These are phyloP conservation scores for Rotaria magnacalcarata DNA, from an alignment of 2,888 invertebrate genomes.

Conservation along the genomic window DNA sequence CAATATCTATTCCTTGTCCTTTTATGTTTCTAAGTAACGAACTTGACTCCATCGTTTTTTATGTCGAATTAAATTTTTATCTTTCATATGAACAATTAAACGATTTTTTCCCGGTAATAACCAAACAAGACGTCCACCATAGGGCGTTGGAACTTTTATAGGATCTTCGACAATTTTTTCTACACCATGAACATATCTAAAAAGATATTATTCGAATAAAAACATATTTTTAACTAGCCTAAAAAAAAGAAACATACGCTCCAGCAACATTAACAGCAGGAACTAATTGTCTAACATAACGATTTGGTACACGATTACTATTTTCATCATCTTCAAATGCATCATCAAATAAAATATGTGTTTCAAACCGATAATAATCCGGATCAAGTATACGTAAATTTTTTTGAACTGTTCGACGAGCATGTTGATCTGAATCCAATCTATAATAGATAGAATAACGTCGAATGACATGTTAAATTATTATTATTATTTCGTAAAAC, in stretches of 20 bases:
- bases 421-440: conserved; percentile 45
- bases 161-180: conserved; percentile 61
- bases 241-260: neutral
- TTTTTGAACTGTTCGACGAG: conserved; percentile 40
- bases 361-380: conserved; percentile 61
- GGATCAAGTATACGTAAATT: conserved; percentile 59
- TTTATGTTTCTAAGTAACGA: conserved; percentile 47
- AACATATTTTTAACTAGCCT: neutral
- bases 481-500: no score
- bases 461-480: no score
- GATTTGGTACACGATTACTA: conserved; percentile 51
- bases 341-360: conserved; percentile 77
- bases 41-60: conserved; percentile 95
- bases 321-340: conserved; percentile 67
- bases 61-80: conserved; percentile 88
- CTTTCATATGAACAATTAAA: conserved; percentile 89
- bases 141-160: conserved; percentile 83
- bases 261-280: conserved; percentile 53
- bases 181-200: conserved; percentile 42
- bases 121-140: conserved; percentile 87
- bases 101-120: conserved; percentile 89
- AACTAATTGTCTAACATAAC: conserved; percentile 53
- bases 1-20: neutral
- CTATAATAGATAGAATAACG: neutral
- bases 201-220: neutral